These are phyloP conservation scores for Microctonus brassicae DNA, from an alignment of 2,888 invertebrate species.

Conservation along the genomic window DNA sequence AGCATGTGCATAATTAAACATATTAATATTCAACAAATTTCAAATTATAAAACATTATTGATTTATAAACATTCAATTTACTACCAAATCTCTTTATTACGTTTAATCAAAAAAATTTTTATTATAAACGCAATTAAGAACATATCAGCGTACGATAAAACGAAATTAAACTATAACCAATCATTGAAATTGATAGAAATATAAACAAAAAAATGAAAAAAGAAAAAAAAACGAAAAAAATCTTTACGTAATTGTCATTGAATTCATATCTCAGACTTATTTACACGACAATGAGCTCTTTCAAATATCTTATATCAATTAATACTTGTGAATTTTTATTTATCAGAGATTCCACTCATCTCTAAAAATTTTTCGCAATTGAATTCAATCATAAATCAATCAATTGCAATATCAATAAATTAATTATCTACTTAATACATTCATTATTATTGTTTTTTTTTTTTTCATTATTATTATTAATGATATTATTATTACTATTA, in stretches of 20 bases:
- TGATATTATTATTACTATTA: not conserved
- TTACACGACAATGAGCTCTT: slow-evolving; percentile 9
- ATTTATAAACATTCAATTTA: not conserved
- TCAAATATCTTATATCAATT: slow-evolving; percentile 3
- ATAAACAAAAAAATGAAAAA: not conserved
- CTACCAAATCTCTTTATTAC: not conserved
- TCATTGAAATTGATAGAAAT: not conserved
- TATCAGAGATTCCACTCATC: not conserved
- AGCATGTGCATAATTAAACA: not conserved
- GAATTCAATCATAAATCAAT: slow-evolving; percentile 12
- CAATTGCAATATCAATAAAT: slow-evolving; percentile 32
- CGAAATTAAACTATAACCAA: not conserved
- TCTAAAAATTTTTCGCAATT: slow-evolving; percentile 6
- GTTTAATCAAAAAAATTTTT: not conserved
- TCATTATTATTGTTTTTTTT: too few species aligned
- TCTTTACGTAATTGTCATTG: not conserved
- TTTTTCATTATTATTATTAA: not conserved
- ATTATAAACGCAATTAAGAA: not conserved
- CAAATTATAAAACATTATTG: not conserved
- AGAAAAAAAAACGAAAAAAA: slow-evolving; percentile 13
- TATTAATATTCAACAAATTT: not conserved
- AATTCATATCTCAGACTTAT: slow-evolving; percentile 23
- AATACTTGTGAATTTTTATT: slow-evolving; percentile 10
- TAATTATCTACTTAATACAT: slow-evolving; percentile 41
- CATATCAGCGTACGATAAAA: not conserved